Base-by-base conservation (phyloP, 2,113 vertebrate species). In the Setophaga coronata region DNA sequence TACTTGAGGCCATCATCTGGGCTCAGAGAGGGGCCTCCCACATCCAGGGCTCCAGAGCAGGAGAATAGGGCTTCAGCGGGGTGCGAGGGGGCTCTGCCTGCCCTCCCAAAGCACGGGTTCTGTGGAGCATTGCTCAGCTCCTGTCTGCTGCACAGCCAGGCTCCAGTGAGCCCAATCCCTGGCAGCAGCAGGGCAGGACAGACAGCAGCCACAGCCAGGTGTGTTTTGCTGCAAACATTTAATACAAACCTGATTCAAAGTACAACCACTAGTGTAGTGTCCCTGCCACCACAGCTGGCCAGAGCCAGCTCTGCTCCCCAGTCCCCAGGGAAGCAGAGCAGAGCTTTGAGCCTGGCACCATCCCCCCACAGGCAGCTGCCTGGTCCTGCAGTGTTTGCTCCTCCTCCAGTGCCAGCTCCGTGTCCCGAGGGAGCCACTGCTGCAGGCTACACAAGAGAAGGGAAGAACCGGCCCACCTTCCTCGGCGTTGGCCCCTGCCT, bases 381-480 rank as follows among this genome's bases (percentile, higher is more conserved):
- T 25, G 38, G 64, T 47, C 76, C 72, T 0, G 0, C 58, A 77
- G 64, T 66, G 50, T 66, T 61, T 2, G 0, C 21, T 74, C 31
- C 71, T 74, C 60, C 60, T 87, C 71, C 3, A 1, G 57, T 42
- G 19, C 82, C 61, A 87, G 33, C 60, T 78, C 47, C 0, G 0
- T 10, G 33, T 11, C 45, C 42, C 42, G 4, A 2, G 48, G 54
- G 89, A 81, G 62, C 54, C 2, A 1, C 36, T 38, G 62, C 62
- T 1, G 0, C 19, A 25, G 34, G 81, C 92, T 97, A 96, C 70
- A 87, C 34, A 0, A 17, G 94, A 38, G 97, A 92, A 77, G 88
- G 93, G 74, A 97, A 97, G 73, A 97, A 97, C 34, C 77, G 77
- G 4, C 90, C 96, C 53, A 69, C 79, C 57, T 95, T 97, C 58